A percentile compares a stretch with the other conserved stretches of the same genome.
phyloP scores from a whole-genome alignment of 2,888 invertebrate species.

The Linnaemya tessellans region DNA sequence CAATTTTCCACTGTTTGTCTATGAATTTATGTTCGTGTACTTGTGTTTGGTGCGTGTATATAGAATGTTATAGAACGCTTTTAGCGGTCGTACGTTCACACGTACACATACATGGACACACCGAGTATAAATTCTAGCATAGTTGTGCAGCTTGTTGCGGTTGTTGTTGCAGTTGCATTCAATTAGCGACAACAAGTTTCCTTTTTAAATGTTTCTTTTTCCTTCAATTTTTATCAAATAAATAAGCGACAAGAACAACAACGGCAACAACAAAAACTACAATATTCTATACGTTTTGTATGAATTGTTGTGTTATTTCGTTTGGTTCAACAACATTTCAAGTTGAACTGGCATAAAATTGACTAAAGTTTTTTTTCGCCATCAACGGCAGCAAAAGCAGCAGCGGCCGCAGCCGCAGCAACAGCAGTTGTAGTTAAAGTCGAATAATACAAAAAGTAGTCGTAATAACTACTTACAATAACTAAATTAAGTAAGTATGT shows the following conservation, averaged over 20 bases:
- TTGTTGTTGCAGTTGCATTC: slow-evolving; percentile 67
- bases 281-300: slow-evolving; percentile 49
- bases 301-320: slow-evolving; percentile 53
- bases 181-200: slow-evolving; percentile 73
- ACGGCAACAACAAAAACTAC: slow-evolving; percentile 31
- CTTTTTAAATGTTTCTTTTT: slow-evolving; percentile 72
- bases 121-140: slow-evolving; percentile 52
- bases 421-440: slow-evolving; percentile 38
- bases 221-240: slow-evolving; percentile 71
- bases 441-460: slow-evolving; percentile 25
- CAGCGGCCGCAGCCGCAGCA: slow-evolving; percentile 20
- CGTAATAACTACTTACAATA: slow-evolving; percentile 14
- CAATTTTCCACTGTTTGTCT: slow-evolving; percentile 41
- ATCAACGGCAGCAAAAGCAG: slow-evolving; percentile 14
- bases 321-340: slow-evolving; percentile 72
- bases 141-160: slow-evolving; percentile 44
- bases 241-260: slow-evolving; percentile 52
- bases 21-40: slow-evolving; percentile 26
- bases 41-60: slow-evolving; percentile 59
- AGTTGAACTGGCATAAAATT: slow-evolving; percentile 70
- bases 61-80: slow-evolving; percentile 61
- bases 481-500: slow-evolving; percentile 24
- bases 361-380: slow-evolving; percentile 39
- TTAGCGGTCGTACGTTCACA: slow-evolving; percentile 35
- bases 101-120: slow-evolving; percentile 13